Percentiles rank a stretch among this genome's conserved stretches.
phyloP scores from a whole-genome alignment of 2,797 vertebrate genomes.

The Hydrophis major region DNA sequence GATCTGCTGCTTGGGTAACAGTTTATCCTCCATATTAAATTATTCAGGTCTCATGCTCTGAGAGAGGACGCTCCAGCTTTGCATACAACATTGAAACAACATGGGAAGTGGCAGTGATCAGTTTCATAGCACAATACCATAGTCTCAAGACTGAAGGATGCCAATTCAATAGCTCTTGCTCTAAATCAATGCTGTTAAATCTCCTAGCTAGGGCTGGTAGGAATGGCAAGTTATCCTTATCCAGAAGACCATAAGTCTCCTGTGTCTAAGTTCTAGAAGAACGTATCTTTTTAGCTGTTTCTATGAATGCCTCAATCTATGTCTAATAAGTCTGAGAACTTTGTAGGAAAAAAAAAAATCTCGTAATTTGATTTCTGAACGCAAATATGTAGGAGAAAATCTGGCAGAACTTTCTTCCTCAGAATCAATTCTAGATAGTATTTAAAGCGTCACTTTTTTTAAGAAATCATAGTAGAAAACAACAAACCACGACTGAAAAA shows the following conservation, averaged over 20 bases:
- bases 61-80: too few relatives aligned
- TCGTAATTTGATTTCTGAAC: slow-evolving; percentile 2
- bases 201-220: not conserved
- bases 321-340: not conserved
- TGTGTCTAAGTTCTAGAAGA: slow-evolving; percentile 15
- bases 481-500: not conserved
- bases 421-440: slow-evolving; percentile 37
- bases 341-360: not conserved
- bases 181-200: not conserved
- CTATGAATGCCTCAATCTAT: not conserved
- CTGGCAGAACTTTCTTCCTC: slow-evolving; percentile 46
- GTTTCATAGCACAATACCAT: too few relatives aligned
- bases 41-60: too few relatives aligned
- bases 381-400: slow-evolving; percentile 23
- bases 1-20: too few relatives aligned
- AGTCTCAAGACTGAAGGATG: too few relatives aligned
- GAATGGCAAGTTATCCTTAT: not conserved
- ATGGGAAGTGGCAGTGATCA: too few relatives aligned
- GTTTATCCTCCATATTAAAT: too few relatives aligned
- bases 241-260: not conserved
- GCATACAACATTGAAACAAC: too few relatives aligned
- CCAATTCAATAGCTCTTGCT: slow-evolving; percentile 4
- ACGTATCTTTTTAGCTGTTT: not conserved
- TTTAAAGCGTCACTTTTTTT: not conserved
- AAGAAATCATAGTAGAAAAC: slow-evolving; percentile 22